phyloP scores from a whole-genome alignment of 2,888 invertebrate species.

The Lasioglossum zephyrum region DNA sequence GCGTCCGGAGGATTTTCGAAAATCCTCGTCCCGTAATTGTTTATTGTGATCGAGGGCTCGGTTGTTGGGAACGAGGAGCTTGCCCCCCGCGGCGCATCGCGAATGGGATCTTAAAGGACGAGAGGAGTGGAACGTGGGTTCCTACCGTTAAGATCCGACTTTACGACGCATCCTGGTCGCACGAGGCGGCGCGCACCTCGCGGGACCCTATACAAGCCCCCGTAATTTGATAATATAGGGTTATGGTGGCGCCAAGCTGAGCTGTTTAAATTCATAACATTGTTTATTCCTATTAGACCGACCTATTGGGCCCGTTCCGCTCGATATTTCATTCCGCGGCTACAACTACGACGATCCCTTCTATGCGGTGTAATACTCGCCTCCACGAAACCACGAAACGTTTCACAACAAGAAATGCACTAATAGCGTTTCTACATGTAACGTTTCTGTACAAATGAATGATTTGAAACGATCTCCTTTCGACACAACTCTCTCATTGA shows the following conservation, averaged over 20 bases:
- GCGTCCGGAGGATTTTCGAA: constrained; percentile 57
- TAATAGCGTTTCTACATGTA: background rate
- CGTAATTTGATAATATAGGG: constrained; percentile 81
- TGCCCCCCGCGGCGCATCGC: constrained; percentile 72
- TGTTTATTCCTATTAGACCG: constrained; percentile 78
- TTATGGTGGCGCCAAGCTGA: constrained; percentile 80
- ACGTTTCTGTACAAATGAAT: background rate
- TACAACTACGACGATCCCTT: constrained; percentile 23
- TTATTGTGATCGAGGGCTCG: constrained; percentile 63
- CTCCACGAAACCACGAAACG: background rate
- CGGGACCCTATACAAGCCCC: constrained; percentile 67
- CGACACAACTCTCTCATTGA: background rate
- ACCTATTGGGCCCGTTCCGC: constrained; percentile 69
- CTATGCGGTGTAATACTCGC: background rate
- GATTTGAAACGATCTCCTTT: background rate
- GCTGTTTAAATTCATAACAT: constrained; percentile 78
- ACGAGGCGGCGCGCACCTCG: constrained; percentile 71
- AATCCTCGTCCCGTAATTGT: constrained; percentile 60
- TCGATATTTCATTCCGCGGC: constrained; percentile 69
- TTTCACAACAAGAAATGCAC: background rate
- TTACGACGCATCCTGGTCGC: constrained; percentile 76
- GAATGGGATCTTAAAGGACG: constrained; percentile 70
- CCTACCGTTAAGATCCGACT: constrained; percentile 78
- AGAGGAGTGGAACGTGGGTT: constrained; percentile 68
- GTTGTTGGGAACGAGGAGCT: constrained; percentile 53